Percentiles rank a stretch among this genome's conserved stretches.
Evolutionary conservation across 2,888 invertebrate species (phyloP).

Genomic region (Eupithecia insigniata): DNA sequence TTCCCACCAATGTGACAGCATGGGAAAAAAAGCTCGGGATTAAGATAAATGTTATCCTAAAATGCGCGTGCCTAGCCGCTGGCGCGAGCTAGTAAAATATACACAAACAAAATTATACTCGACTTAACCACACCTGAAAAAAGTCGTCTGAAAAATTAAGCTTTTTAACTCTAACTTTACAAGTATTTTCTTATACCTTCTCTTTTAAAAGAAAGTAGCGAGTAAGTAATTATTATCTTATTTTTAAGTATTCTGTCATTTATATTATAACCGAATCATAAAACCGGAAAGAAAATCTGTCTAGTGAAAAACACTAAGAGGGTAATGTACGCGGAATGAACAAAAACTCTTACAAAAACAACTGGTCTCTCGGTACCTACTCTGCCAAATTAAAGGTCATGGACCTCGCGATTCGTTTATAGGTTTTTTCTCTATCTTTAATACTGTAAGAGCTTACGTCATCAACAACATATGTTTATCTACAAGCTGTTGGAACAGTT

Average conservation of each 20-base stretch:
- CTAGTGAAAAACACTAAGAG: conserved; percentile 45
- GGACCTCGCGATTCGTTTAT: conserved; percentile 70
- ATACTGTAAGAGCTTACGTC: conserved; percentile 48
- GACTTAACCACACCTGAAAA: background rate
- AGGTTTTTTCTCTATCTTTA: conserved; percentile 54
- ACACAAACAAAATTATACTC: background rate
- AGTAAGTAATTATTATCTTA: background rate
- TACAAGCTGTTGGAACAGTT: background rate
- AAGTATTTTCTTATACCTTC: background rate
- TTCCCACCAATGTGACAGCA: too few relatives aligned
- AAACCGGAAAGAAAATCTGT: conserved; percentile 17
- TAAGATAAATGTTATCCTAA: too few relatives aligned
- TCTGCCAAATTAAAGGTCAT: conserved; percentile 63
- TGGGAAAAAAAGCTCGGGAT: too few relatives aligned
- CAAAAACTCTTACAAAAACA: conserved; percentile 73
- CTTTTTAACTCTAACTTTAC: background rate
- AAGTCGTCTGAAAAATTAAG: background rate
- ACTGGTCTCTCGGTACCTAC: conserved; percentile 59
- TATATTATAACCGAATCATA: background rate
- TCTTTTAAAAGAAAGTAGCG: background rate
- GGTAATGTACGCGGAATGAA: conserved; percentile 74
- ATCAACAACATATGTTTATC: conserved; percentile 12
- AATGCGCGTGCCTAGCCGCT: too few relatives aligned
- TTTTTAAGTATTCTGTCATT: background rate
- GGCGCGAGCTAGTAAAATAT: too few relatives aligned